phyloP scores from a whole-genome alignment of 2,888 invertebrate genomes.

The Clunio marinus region DNA sequence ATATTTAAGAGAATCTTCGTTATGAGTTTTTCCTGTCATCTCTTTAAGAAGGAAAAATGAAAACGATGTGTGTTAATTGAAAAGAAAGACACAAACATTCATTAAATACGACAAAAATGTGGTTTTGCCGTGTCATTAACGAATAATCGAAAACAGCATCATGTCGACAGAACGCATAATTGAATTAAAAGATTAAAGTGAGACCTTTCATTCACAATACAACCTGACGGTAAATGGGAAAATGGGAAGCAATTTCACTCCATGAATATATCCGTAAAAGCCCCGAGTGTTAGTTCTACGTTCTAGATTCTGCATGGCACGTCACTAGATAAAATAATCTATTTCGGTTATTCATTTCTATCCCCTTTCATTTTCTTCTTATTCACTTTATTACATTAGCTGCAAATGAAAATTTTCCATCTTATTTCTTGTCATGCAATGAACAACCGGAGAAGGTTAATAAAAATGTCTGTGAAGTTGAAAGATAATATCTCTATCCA shows the following conservation, averaged over 20 bases:
- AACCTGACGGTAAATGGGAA: background rate
- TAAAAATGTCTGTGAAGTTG: constrained; percentile 31
- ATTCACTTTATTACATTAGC: constrained; percentile 9
- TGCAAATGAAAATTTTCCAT: constrained; percentile 2
- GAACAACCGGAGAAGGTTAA: constrained; percentile 27
- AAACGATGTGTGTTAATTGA: no score
- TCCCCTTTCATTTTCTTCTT: background rate
- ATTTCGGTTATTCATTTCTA: background rate
- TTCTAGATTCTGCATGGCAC: background rate
- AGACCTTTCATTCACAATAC: background rate
- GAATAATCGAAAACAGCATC: background rate
- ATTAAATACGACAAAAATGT: background rate
- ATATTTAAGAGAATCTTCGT: no score
- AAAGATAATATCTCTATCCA: constrained; percentile 10
- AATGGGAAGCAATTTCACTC: background rate
- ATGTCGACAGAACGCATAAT: background rate
- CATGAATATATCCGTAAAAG: background rate
- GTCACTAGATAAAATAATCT: constrained; percentile 1
- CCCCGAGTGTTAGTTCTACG: background rate
- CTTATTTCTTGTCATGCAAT: background rate
- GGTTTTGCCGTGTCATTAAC: background rate
- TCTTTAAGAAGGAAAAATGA: no score
- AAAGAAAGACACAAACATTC: no score
- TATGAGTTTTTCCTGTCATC: no score
- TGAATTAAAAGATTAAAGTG: constrained; percentile 23